These are phyloP conservation scores for Polydrusus tereticollis DNA, from an alignment of 2,888 invertebrate genomes.

Conservation along the genomic window DNA sequence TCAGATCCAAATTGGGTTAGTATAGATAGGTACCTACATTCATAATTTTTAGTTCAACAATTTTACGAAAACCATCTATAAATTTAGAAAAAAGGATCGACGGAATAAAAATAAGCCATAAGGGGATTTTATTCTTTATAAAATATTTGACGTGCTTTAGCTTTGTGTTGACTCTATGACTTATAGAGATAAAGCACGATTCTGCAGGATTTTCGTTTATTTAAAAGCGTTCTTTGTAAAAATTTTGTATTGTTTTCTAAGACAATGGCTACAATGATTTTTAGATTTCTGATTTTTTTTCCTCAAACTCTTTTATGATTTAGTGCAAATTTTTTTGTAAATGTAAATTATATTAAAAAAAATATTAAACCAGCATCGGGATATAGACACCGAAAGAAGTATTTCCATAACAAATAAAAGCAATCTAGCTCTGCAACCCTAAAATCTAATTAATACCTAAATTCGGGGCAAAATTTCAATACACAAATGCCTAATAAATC, in stretches of 20 bases:
- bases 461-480: not conserved
- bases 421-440: not conserved
- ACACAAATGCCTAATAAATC: not conserved
- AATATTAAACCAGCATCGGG: not conserved
- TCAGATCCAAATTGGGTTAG: no score
- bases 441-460: not conserved
- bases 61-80: not conserved
- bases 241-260: not conserved
- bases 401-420: slow-evolving; percentile 1
- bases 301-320: no score
- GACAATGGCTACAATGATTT: no score
- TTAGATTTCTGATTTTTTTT: no score
- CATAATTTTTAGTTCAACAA: not conserved
- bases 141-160: slow-evolving; percentile 4
- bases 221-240: not conserved
- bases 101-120: not conserved
- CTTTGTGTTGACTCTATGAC: not conserved
- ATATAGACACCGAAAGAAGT: not conserved
- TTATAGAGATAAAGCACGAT: slow-evolving; percentile 8
- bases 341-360: not conserved
- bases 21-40: no score
- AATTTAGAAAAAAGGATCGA: not conserved
- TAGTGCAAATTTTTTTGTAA: no score
- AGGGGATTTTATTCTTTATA: not conserved
- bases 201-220: not conserved